Conservation (phyloP, 1,140 invertebrate species). For the Cataglyphis hispanica region DNA sequence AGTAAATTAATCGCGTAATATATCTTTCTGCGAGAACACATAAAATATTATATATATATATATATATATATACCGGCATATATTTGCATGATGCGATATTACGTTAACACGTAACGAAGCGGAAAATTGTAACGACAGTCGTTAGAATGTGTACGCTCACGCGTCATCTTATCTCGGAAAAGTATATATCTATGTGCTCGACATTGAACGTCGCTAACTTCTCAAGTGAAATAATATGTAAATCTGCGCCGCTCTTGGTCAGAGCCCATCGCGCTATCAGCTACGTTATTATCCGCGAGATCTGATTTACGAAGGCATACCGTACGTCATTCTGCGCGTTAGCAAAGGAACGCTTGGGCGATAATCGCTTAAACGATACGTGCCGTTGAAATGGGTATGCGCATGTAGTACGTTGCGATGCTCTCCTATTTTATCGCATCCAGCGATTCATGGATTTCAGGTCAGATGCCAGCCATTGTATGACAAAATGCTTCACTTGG, state of each 20-base stretch:
- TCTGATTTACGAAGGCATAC: constrained; percentile 65
- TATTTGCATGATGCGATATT: constrained; percentile 32
- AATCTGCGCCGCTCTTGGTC: constrained; percentile 62
- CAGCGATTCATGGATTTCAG: not conserved
- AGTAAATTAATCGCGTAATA: constrained; percentile 53
- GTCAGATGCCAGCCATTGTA: constrained; percentile 54
- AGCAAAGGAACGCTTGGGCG: constrained; percentile 62
- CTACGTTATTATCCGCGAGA: constrained; percentile 58
- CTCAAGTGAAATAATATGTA: constrained; percentile 40
- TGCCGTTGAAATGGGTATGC: constrained; percentile 56
- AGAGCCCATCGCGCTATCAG: constrained; percentile 48
- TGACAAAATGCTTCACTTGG: constrained; percentile 61
- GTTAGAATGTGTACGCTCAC: constrained; percentile 32
- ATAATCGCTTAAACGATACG: constrained; percentile 70
- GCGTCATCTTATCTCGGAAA: constrained; percentile 46
- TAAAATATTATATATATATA: constrained; percentile 53
- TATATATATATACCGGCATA: constrained; percentile 22
- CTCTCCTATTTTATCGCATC: constrained; percentile 27
- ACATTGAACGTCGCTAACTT: constrained; percentile 18
- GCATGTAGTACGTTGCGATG: not conserved
- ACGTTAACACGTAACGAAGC: constrained; percentile 59
- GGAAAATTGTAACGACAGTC: constrained; percentile 59
- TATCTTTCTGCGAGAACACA: constrained; percentile 32
- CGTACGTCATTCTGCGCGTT: constrained; percentile 53
- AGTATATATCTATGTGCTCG: not conserved